Evolutionary conservation across 2,113 vertebrate genomes (phyloP).

Genomic region (Nerophis lumbriciformis): DNA sequence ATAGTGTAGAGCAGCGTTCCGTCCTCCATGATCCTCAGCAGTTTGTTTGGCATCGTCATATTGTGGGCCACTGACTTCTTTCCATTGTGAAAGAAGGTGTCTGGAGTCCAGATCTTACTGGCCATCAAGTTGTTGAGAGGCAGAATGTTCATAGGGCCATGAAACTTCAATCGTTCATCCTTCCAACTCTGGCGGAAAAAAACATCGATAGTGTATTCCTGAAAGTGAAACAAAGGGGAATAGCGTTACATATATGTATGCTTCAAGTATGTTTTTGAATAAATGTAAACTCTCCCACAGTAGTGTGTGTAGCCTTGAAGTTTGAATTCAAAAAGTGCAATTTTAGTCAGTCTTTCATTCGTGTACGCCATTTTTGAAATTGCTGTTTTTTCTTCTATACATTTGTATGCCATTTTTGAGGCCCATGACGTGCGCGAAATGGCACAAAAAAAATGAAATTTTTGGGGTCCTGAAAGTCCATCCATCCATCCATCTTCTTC

Average conservation of each 20-base stretch:
- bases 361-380: too few relatives aligned
- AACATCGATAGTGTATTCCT: conserved; percentile 52
- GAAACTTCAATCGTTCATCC: conserved; percentile 45
- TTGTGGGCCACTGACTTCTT: conserved; percentile 55
- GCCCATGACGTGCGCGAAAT: too few relatives aligned
- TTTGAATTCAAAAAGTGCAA: too few relatives aligned
- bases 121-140: conserved; percentile 55
- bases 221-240: background rate
- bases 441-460: too few relatives aligned
- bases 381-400: too few relatives aligned
- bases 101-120: conserved; percentile 53
- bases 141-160: conserved; percentile 46
- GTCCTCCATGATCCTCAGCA: conserved; percentile 50
- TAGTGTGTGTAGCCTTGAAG: too few relatives aligned
- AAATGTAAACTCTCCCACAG: too few relatives aligned
- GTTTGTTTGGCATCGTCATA: conserved; percentile 55
- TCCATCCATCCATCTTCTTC: too few relatives aligned
- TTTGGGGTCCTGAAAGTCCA: too few relatives aligned
- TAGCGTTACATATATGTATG: background rate
- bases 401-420: too few relatives aligned
- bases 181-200: conserved; percentile 55
- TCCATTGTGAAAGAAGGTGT: conserved; percentile 51
- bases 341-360: too few relatives aligned
- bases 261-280: too few relatives aligned
- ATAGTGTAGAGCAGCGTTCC: conserved; percentile 50